These are phyloP conservation scores for Eonycteris spelaea DNA, from an alignment of 2,113 vertebrate species.

Conservation along the genomic window DNA sequence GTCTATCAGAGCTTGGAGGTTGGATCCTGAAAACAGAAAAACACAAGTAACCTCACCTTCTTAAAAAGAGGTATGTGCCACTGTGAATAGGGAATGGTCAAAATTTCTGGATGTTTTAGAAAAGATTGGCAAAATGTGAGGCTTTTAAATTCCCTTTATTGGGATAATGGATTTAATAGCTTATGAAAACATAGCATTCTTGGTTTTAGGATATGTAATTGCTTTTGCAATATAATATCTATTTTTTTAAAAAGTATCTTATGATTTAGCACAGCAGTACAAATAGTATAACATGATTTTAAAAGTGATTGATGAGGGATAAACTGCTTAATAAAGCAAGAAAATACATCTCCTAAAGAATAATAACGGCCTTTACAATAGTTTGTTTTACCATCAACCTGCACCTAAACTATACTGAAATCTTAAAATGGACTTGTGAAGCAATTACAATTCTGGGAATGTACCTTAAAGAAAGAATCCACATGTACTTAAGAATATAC, in stretches of 20 bases:
- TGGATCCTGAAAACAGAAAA: slow-evolving; percentile 87
- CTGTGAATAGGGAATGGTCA: not conserved
- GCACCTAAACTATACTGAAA: not conserved
- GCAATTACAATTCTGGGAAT: not conserved
- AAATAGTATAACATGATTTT: not conserved
- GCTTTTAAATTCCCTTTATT: not conserved
- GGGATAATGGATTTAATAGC: not conserved
- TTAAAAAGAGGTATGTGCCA: not conserved
- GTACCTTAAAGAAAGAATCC: not conserved
- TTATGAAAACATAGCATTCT: not conserved
- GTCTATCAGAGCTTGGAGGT: slow-evolving; percentile 94
- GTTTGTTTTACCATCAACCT: not conserved
- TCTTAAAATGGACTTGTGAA: not conserved
- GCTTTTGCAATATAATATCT: not conserved
- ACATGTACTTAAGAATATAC: not conserved
- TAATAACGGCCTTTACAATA: not conserved
- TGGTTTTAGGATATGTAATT: not conserved
- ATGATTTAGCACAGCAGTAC: not conserved
- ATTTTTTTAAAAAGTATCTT: not conserved
- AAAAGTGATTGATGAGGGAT: not conserved
- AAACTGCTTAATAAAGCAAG: not conserved
- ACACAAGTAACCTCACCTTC: not conserved
- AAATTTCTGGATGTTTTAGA: not conserved
- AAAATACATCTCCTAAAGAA: not conserved
- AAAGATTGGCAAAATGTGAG: not conserved